Percentiles rank a stretch among this genome's conserved stretches.
These are phyloP conservation scores for Ctenoplectra terminalis DNA, from an alignment of 1,140 invertebrate species.

Conservation along the genomic window DNA sequence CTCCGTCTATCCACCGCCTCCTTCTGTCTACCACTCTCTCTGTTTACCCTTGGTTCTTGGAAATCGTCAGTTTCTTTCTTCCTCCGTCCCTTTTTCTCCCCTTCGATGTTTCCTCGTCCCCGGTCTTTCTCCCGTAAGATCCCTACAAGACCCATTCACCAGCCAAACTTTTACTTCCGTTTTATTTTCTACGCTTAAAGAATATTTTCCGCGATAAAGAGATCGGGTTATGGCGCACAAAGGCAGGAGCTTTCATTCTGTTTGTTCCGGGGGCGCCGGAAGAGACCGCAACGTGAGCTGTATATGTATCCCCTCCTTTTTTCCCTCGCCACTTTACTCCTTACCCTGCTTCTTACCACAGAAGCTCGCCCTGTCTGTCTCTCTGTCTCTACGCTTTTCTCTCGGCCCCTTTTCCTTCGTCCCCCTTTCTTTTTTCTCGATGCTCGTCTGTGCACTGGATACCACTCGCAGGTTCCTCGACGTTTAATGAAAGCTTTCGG, in stretches of 20 bases:
- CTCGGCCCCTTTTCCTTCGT: neutral
- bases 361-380: slow-evolving; percentile 36
- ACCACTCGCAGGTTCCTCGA: slow-evolving; percentile 19
- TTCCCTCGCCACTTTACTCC: slow-evolving; percentile 46
- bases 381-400: slow-evolving; percentile 6
- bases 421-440: slow-evolving; percentile 32
- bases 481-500: slow-evolving; percentile 64
- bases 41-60: neutral
- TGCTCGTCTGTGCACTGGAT: neutral
- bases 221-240: slow-evolving; percentile 76
- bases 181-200: slow-evolving; percentile 78
- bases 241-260: slow-evolving; percentile 77
- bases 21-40: neutral
- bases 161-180: slow-evolving; percentile 75
- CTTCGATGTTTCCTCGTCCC: neutral
- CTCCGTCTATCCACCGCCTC: too few species aligned
- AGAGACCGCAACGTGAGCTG: slow-evolving; percentile 76
- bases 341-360: slow-evolving; percentile 44
- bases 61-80: neutral
- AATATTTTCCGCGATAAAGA: slow-evolving; percentile 79
- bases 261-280: slow-evolving; percentile 75
- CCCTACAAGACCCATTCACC: slow-evolving; percentile 65
- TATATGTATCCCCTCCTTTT: slow-evolving; percentile 71
- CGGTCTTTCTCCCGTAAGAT: slow-evolving; percentile 37
- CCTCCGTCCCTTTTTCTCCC: slow-evolving; percentile 10